phyloP scores from a whole-genome alignment of 2,797 vertebrate genomes.

The Morelia viridis region DNA sequence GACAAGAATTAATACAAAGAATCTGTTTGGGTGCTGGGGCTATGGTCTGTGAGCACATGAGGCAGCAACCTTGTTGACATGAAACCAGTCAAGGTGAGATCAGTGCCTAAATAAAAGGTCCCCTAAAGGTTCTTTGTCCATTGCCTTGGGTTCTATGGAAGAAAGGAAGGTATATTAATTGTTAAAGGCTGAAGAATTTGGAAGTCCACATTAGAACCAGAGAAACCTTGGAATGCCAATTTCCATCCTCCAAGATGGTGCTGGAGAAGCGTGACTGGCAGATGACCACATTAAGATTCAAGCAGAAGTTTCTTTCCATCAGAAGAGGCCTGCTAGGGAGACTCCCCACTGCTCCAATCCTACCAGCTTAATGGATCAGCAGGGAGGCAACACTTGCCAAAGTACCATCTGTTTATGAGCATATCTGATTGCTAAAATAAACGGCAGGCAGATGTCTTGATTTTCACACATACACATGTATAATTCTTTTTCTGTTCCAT shows the following conservation, averaged over 20 bases:
- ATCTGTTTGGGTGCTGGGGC: no score
- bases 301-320: neutral
- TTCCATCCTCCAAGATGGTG: neutral
- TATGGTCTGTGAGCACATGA: neutral
- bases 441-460: neutral
- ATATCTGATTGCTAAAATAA: neutral
- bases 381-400: constrained; percentile 21
- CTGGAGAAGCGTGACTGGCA: neutral
- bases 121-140: neutral
- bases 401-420: neutral
- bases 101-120: neutral
- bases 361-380: neutral
- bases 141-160: neutral
- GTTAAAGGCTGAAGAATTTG: neutral
- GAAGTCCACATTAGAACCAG: neutral
- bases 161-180: neutral
- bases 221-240: neutral
- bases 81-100: neutral
- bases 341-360: neutral
- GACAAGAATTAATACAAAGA: neutral
- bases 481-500: neutral
- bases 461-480: neutral
- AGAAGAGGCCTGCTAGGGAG: neutral
- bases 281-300: neutral
- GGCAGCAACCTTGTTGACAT: neutral